Conservation (phyloP, 2,797 vertebrate genomes). For the Ispidina lecontei region DNA sequence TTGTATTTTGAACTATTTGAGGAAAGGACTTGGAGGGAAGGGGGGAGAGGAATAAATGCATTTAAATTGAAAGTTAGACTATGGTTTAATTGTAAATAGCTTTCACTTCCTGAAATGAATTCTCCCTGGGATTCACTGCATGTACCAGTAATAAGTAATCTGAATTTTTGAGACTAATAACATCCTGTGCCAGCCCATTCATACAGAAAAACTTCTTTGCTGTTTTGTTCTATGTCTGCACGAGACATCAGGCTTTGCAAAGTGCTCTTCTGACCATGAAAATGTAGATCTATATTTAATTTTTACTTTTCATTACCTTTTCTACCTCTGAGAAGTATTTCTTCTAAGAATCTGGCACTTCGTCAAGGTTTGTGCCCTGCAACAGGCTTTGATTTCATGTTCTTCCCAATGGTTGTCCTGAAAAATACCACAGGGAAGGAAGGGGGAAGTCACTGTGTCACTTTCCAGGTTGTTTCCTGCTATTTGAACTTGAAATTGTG, state of each 20-base stretch:
- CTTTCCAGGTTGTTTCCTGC: slow-evolving; percentile 44
- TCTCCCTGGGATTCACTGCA: background rate
- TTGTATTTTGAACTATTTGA: background rate
- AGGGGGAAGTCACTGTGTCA: too few species aligned
- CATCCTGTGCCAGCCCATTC: slow-evolving; percentile 1
- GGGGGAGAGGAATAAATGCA: background rate
- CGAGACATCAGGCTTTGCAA: background rate
- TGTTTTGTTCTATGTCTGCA: background rate
- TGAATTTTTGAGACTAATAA: slow-evolving; percentile 20
- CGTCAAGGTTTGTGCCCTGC: background rate
- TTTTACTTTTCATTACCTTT: background rate
- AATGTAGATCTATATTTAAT: slow-evolving; percentile 13
- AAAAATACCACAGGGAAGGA: slow-evolving; percentile 42
- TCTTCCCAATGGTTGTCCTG: background rate
- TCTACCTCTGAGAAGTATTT: background rate
- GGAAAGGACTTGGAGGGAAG: background rate
- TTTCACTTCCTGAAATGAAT: background rate
- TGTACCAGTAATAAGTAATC: background rate
- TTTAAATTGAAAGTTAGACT: background rate
- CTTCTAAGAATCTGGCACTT: background rate
- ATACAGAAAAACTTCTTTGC: background rate
- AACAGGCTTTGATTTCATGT: background rate
- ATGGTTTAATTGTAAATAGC: background rate
- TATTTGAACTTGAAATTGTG: slow-evolving; percentile 70
- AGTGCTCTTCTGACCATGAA: background rate